A percentile compares a stretch with the other conserved stretches of the same genome.
phyloP scores from a whole-genome alignment of 1,140 invertebrate genomes.

The Hestina assimilis region DNA sequence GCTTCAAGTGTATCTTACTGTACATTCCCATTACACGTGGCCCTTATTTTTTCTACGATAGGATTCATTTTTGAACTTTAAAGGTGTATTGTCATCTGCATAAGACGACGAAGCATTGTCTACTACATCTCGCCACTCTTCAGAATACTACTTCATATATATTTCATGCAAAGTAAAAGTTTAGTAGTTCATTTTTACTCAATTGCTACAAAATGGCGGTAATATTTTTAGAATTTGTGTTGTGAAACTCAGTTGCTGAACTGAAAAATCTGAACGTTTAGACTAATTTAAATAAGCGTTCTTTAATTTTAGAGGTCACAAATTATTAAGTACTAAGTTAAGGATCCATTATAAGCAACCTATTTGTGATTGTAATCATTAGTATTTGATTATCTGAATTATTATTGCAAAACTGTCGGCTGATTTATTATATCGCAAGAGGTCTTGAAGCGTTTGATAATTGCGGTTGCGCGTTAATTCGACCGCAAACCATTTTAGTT shows the following conservation, averaged over 20 bases:
- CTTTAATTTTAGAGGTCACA: too few species aligned
- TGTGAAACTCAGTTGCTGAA: too few species aligned
- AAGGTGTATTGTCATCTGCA: neutral
- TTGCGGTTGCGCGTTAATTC: constrained; percentile 12
- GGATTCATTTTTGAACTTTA: neutral
- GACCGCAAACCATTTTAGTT: constrained; percentile 16
- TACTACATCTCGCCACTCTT: constrained; percentile 1
- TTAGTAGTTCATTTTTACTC: too few species aligned
- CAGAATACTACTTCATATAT: neutral
- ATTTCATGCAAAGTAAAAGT: neutral
- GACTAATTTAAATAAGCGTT: too few species aligned
- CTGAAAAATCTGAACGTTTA: too few species aligned
- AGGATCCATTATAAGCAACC: too few species aligned
- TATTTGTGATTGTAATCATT: too few species aligned
- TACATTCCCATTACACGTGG: neutral
- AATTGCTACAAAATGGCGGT: too few species aligned
- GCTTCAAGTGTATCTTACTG: constrained; percentile 6
- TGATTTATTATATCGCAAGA: neutral
- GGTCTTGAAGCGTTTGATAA: neutral
- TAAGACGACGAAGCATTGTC: constrained; percentile 7
- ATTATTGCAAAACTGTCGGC: neutral
- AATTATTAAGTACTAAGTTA: too few species aligned
- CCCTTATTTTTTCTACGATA: constrained; percentile 2
- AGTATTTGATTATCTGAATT: neutral
- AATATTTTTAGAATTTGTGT: too few species aligned